Evolutionary conservation across 2,888 invertebrate species (phyloP), one percentile per base, ranked within the genome.

Genomic region (Aspidapion aeneum): DNA sequence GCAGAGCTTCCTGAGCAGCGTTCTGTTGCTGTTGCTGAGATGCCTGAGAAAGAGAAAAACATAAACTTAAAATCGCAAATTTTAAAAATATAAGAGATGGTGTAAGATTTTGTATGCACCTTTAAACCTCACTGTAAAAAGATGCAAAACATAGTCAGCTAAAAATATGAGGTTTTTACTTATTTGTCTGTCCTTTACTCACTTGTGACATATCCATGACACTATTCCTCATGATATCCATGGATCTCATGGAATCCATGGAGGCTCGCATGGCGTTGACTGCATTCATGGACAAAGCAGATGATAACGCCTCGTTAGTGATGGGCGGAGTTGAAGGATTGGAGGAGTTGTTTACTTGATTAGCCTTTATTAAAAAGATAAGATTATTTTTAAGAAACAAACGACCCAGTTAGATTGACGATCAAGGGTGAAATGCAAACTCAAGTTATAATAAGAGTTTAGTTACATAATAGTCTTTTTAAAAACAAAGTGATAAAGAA

Each of bases 191-290:
- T n/a, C n/a, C n/a, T n/a, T 35, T 35, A 35, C 35, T 35, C 60
- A 76, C 72, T 51, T 52, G 52, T 18, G 77, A 73, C 68, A 80
- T 80, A 68, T 84, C 85, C 80, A 86, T 81, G 63, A 59, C 59
- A 21, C 52, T 59, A 51, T 67, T 67, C 16, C 83, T 78, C 79
- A 84, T 82, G 69, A 80, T 81, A 66, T 81, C 82, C 81, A 82
- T 81, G 66, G 79, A 80, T 61, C 82, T 76, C 74, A 83, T 83
- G 64, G 79, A 83, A 58, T 84, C 84, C 84, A 85, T 84, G 57
- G 84, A 82, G 35, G 83, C 84, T 49, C 86, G 81, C 84, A 86
- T 85, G 57, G 84, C 85, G 71, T 84, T 85, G 82, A 86, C 85
- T 2, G 85, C 85, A 70, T 83, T 81, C 69, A 84, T 82, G 21